A percentile compares a stretch with the other conserved stretches of the same genome.
These are phyloP conservation scores for Coregonus clupeaformis DNA, from an alignment of 2,113 vertebrate species.

Conservation along the genomic window DNA sequence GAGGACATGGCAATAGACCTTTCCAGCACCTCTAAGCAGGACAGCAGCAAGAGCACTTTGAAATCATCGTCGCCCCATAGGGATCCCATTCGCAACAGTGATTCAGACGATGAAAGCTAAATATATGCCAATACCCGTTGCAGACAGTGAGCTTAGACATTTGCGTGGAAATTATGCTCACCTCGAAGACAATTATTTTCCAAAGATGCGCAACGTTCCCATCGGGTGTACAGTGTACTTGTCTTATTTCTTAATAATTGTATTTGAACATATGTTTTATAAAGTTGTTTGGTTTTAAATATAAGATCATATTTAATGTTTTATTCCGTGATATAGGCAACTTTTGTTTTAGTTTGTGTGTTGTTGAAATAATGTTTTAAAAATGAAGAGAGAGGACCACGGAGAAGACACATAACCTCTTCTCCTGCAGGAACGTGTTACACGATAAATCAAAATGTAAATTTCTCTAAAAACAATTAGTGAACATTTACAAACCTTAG, in stretches of 20 bases:
- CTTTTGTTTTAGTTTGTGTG: neutral
- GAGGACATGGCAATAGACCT: constrained; percentile 88
- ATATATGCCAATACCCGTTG: neutral
- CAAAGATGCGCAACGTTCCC: neutral
- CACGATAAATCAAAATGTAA: constrained; percentile 48
- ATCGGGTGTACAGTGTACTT: neutral
- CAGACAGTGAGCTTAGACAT: neutral
- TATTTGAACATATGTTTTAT: constrained; percentile 40
- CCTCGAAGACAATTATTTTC: constrained; percentile 1
- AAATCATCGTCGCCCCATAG: constrained; percentile 36
- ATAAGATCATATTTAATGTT: constrained; percentile 40
- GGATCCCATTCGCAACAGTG: constrained; percentile 25
- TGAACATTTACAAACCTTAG: neutral
- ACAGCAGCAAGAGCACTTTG: constrained; percentile 63
- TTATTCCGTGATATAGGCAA: constrained; percentile 7
- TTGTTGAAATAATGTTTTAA: neutral
- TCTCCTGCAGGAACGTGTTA: neutral
- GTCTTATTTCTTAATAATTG: constrained; percentile 16
- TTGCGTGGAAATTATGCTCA: constrained; percentile 1
- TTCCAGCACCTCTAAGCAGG: constrained; percentile 85
- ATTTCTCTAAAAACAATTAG: constrained; percentile 15
- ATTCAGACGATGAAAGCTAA: constrained; percentile 68
- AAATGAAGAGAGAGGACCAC: neutral
- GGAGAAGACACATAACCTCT: too few species aligned
- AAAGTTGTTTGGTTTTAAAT: constrained; percentile 12